Conservation (phyloP, 2,797 vertebrate species). For the Peromyscus melanophrys region DNA sequence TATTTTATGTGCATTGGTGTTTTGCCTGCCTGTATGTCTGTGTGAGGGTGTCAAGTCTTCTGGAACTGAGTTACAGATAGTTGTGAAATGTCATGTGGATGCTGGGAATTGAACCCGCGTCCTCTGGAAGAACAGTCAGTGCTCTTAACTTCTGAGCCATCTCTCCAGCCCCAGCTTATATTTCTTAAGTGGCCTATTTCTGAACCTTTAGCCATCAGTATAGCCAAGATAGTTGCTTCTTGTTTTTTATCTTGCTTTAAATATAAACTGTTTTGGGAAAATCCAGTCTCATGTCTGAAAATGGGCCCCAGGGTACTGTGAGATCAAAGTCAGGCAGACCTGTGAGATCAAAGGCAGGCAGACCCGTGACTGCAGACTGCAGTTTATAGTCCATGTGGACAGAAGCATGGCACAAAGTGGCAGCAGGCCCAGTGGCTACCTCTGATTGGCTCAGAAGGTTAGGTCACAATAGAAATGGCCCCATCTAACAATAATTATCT, state of each 20-base stretch:
- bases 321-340: neutral
- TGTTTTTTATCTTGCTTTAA: slow-evolving; percentile 20
- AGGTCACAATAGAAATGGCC: neutral
- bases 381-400: neutral
- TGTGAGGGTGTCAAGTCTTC: too few species aligned
- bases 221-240: slow-evolving; percentile 21
- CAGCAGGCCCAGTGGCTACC: neutral
- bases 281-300: neutral
- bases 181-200: neutral
- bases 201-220: neutral
- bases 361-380: neutral
- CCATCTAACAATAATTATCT: neutral
- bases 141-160: too few species aligned
- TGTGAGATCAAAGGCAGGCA: neutral
- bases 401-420: neutral
- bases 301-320: neutral
- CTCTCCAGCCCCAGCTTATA: neutral
- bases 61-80: too few species aligned
- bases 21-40: too few species aligned
- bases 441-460: too few species aligned
- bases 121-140: too few species aligned
- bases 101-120: too few species aligned
- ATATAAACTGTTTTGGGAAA: neutral
- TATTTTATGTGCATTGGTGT: too few species aligned
- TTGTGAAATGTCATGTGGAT: too few species aligned